These are phyloP conservation scores for Hydraecia micacea DNA, from an alignment of 2,888 invertebrate species.

Conservation along the genomic window DNA sequence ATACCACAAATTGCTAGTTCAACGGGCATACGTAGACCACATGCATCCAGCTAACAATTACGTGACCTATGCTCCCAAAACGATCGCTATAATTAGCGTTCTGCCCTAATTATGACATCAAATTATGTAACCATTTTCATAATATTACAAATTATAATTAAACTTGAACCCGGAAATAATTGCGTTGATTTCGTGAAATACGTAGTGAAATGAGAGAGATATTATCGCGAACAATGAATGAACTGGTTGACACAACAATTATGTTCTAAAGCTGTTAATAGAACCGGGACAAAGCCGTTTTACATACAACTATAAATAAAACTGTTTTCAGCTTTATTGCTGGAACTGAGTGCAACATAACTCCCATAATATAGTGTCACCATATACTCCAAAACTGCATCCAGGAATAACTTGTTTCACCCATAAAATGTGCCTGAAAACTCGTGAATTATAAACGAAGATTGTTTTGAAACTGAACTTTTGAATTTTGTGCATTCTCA, in stretches of 20 bases:
- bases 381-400: slow-evolving; percentile 33
- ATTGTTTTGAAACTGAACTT: slow-evolving; percentile 74
- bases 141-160: slow-evolving; percentile 44
- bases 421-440: slow-evolving; percentile 58
- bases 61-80: slow-evolving; percentile 23
- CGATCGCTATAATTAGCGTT: slow-evolving; percentile 29
- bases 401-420: slow-evolving; percentile 46
- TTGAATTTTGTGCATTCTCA: slow-evolving; percentile 72
- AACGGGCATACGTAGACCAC: slow-evolving; percentile 27
- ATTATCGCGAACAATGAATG: slow-evolving; percentile 36
- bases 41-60: slow-evolving; percentile 20
- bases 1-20: slow-evolving; percentile 36
- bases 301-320: slow-evolving; percentile 17
- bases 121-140: slow-evolving; percentile 22
- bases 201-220: slow-evolving; percentile 30
- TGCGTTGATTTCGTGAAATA: slow-evolving; percentile 42
- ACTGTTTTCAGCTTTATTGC: slow-evolving; percentile 16
- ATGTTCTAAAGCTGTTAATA: slow-evolving; percentile 27
- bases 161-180: slow-evolving; percentile 29
- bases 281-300: background rate
- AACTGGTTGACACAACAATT: slow-evolving; percentile 30
- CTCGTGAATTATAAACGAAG: slow-evolving; percentile 73
- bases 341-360: slow-evolving; percentile 6
- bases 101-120: slow-evolving; percentile 32
- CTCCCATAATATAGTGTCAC: background rate